Evolutionary conservation across 2,797 vertebrate genomes (phyloP).

Genomic region (Myripristis murdjan): DNA sequence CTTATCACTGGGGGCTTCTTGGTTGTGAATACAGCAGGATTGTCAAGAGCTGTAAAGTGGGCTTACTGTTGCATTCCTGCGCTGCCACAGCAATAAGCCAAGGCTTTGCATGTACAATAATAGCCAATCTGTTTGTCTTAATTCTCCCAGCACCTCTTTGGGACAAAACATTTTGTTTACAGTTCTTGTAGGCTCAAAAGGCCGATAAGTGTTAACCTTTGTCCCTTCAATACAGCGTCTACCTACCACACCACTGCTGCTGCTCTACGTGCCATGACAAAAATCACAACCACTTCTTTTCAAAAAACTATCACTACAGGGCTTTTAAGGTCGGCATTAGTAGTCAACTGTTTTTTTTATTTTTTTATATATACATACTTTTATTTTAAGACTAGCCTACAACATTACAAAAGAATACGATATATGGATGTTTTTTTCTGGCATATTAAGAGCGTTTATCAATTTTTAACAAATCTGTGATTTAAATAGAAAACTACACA

Average conservation of each 20-base stretch:
- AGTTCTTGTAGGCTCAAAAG: slow-evolving; percentile 67
- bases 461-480: not conserved
- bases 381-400: too few relatives aligned
- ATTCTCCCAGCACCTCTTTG: slow-evolving; percentile 66
- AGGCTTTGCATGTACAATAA: slow-evolving; percentile 48
- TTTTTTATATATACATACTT: too few relatives aligned
- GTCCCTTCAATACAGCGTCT: slow-evolving; percentile 72
- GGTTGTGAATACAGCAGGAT: slow-evolving; percentile 49
- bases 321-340: not conserved
- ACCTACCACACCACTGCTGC: slow-evolving; percentile 58
- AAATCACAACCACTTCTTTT: slow-evolving; percentile 31
- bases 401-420: too few relatives aligned
- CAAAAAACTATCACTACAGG: slow-evolving; percentile 46
- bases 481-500: too few relatives aligned
- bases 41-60: slow-evolving; percentile 59
- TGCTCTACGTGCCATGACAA: slow-evolving; percentile 35
- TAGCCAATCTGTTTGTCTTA: slow-evolving; percentile 50
- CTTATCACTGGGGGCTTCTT: slow-evolving; percentile 42
- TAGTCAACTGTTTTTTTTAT: not conserved
- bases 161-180: slow-evolving; percentile 79
- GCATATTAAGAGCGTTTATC: not conserved
- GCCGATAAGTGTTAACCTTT: slow-evolving; percentile 83
- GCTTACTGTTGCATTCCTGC: slow-evolving; percentile 66
- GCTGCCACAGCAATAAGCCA: slow-evolving; percentile 43
- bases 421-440: too few relatives aligned